These are phyloP conservation scores for Dipodomys stephensi DNA, from an alignment of 2,113 vertebrate genomes.

Conservation along the genomic window DNA sequence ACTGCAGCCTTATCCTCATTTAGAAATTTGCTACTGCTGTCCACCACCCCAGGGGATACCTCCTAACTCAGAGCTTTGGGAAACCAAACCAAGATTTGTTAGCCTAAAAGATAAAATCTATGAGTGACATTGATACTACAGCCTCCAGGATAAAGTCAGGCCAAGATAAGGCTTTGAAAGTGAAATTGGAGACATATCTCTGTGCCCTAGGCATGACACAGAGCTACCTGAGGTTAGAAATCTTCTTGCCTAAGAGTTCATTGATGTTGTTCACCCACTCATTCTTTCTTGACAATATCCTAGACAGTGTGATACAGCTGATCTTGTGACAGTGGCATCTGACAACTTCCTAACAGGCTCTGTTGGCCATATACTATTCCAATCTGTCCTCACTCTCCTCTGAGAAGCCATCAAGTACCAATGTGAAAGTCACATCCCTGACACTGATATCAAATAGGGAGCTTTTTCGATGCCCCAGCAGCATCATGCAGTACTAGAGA, in stretches of 20 bases:
- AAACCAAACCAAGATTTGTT: background rate
- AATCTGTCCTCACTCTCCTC: background rate
- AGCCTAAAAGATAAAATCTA: background rate
- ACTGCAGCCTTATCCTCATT: background rate
- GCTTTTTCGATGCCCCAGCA: background rate
- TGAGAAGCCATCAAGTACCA: background rate
- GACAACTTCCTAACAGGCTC: background rate
- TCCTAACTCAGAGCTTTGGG: background rate
- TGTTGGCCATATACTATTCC: fast-evolving
- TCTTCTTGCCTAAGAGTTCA: background rate
- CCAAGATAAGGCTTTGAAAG: background rate
- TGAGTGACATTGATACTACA: background rate
- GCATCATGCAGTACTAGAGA: background rate
- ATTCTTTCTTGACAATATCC: background rate
- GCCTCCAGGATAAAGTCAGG: background rate
- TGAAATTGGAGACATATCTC: background rate
- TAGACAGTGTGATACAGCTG: background rate
- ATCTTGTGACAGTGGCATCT: background rate
- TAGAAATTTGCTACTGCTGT: background rate
- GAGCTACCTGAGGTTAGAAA: background rate
- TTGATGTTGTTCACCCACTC: fast-evolving
- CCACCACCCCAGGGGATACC: background rate
- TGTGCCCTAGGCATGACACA: background rate
- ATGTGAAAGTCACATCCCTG: background rate
- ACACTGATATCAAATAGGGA: background rate